Base-by-base conservation (phyloP, 2,888 invertebrate genomes). In the Oligia latruncula region DNA sequence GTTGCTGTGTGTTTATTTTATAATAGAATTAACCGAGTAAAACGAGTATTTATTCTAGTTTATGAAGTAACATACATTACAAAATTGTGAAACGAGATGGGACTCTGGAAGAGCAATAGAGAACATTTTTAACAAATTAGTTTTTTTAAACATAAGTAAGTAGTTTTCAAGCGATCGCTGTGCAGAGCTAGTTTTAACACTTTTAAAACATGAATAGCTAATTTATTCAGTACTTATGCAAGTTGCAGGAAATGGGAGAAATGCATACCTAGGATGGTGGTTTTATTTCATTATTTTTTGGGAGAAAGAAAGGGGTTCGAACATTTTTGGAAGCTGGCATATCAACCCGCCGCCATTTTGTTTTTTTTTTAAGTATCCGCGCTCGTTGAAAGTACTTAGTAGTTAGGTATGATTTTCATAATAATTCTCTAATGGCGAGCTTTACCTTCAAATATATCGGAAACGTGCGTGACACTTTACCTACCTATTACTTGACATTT, bases 31-130 rank as follows among this genome's bases (percentile, higher is more conserved):
- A 60, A 46, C 85, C 64, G 46, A 67, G 76, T 76, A 71, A 71
- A 85, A 74, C 35, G 67, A 83, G 35, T 80, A 73, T 84, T 84
- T 82, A 66, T 79, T 65, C 71, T 60, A 74, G 66, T 85, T 49
- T 67, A 67, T 80, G 35, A 66, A 71, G 46, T 74, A 67, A 80
- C 55, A 49, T 62, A 43, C 55, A 40, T 74, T 68, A 72, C 62
- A 68, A 55, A 71, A 74, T 70, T 84, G 29, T 43, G 29, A 85
- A 77, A 62, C 4, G 83, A 67, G 9, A 29, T 68, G 40, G 35
- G 35, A 58, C 40, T 79, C n/a, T 68, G 20, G 35, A 68, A 55
- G 20, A 64, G 49, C 40, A 49, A 49, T 40, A 67, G 4, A 49
- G n/a, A 82, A 43, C 4, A 23, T 67, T 77, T 60, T 62, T 46